Evolutionary conservation across 2,797 vertebrate species (phyloP), one percentile per base, ranked within the genome.

Genomic region (Enteromius afrohamiltoni): DNA sequence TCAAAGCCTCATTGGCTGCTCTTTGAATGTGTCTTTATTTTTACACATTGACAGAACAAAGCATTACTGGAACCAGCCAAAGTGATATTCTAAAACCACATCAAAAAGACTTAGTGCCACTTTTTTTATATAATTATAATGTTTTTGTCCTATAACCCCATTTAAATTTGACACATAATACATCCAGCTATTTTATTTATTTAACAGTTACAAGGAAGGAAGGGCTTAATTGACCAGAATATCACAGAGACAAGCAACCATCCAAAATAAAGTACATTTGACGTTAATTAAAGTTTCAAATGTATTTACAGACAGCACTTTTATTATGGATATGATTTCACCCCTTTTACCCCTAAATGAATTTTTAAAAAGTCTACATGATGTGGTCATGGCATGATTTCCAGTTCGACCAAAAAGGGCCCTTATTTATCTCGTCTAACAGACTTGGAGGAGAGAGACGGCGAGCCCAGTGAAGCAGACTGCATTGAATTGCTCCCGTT

Each of bases 11-110:
- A 73, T 75, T 78, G 68, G 60, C 82, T 83, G 75, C 51, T 67
- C 85, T 89, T 88, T 88, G 79, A 88, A 87, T 83, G 62, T 31
- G 29, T 83, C 80, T 85, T 83, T 82, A 79, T 83, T 88, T 85
- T 86, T 75, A 75, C 73, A 84, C 29, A 62, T 83, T 73, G 49
- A 79, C 75, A 62, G 82, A 86, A 85, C 85, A 89, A 83, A 86
- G 85, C 79, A 83, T 78, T 49, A 78, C 79, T 76, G 78, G 62
- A 87, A 76, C 80, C 82, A 80, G 65, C 64, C 75, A 51, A 47
- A 65, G 69, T 77, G 14, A 68, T 19, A 71, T 83, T 87, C n/a
- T 70, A 79, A 86, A 78, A 78, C 83, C 80, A 82, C 87, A 85
- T 82, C 69, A 83, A 62, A 85, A 19, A 73, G 13, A 40, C 40